phyloP scores from a whole-genome alignment of 1,140 invertebrate species.

The Aphaenogaster rudis region DNA sequence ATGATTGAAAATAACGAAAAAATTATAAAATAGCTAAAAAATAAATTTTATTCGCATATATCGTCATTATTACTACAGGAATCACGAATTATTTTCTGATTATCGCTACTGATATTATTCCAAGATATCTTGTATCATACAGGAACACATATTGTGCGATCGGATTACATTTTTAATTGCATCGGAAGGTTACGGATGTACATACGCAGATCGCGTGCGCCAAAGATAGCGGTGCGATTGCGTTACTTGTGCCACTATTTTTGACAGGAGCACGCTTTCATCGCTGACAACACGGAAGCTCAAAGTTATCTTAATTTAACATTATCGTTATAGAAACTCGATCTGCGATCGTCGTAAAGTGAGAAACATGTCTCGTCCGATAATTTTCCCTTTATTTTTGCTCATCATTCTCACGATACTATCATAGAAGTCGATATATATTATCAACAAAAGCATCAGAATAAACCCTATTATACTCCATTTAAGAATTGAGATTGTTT shows the following conservation, averaged over 20 bases:
- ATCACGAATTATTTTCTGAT: not conserved
- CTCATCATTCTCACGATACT: not conserved
- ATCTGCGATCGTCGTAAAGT: not conserved
- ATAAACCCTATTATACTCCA: not conserved
- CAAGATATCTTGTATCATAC: not conserved
- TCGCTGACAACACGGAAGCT: conserved; percentile 35
- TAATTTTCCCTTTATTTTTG: not conserved
- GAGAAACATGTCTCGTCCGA: not conserved
- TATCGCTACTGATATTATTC: not conserved
- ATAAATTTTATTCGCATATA: not conserved
- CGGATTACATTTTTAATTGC: conserved; percentile 29
- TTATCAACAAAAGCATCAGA: not conserved
- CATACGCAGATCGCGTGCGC: conserved; percentile 7
- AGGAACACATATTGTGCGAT: not conserved
- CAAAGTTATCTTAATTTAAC: conserved; percentile 38
- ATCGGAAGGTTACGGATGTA: conserved; percentile 49
- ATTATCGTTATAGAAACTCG: conserved; percentile 41
- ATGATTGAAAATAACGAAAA: conserved; percentile 4
- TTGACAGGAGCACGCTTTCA: not conserved
- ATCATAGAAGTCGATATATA: not conserved
- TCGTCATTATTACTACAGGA: not conserved
- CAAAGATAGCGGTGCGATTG: conserved; percentile 61
- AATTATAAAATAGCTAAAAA: not conserved
- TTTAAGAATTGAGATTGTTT: not conserved
- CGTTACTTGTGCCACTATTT: conserved; percentile 53